These are phyloP conservation scores for Chaetura pelagica DNA, from an alignment of 2,113 vertebrate species.

Conservation along the genomic window DNA sequence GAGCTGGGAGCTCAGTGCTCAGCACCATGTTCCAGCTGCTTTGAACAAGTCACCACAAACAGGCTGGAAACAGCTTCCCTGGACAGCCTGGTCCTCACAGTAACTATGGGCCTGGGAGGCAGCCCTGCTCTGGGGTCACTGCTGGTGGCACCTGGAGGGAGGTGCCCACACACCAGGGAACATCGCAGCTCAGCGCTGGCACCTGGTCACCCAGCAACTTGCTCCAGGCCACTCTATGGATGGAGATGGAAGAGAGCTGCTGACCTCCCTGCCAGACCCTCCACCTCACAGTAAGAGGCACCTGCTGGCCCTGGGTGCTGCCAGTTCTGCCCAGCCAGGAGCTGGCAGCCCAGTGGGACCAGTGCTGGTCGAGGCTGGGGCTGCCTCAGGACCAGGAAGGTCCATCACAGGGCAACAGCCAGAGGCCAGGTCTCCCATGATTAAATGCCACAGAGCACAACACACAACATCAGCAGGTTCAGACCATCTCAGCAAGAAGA, in stretches of 20 bases:
- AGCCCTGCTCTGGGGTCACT: neutral
- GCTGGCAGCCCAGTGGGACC: neutral
- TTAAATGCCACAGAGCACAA: neutral
- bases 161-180: accelerated
- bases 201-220: neutral
- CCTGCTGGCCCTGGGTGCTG: neutral
- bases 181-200: neutral
- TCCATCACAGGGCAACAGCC: neutral
- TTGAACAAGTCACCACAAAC: neutral
- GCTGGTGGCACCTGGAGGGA: neutral
- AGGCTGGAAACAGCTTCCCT: neutral
- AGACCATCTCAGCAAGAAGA: neutral
- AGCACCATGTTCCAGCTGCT: neutral
- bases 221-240: neutral
- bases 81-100: accelerated
- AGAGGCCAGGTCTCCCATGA: neutral
- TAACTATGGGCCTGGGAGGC: neutral
- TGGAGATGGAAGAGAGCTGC: too few species aligned
- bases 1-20: neutral
- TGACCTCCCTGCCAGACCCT: neutral
- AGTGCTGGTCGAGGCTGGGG: accelerated
- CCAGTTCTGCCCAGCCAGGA: neutral
- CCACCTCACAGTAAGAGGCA: neutral
- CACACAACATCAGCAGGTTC: accelerated
- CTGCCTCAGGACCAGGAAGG: neutral